phyloP scores from a whole-genome alignment of 2,797 vertebrate species.

The Gambusia yucatana region DNA sequence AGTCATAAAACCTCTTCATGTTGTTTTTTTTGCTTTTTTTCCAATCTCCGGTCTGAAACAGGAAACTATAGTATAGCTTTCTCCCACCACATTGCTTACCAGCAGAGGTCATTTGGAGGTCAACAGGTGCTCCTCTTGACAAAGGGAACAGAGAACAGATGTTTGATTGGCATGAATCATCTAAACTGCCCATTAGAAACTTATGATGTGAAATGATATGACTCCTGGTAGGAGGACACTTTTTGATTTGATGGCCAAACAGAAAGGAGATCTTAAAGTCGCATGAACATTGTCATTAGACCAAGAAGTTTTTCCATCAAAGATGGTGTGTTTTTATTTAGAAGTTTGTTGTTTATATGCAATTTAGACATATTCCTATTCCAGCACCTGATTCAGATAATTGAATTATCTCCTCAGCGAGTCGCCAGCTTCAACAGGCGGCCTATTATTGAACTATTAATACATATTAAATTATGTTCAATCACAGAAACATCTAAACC shows the following conservation, averaged over 20 bases:
- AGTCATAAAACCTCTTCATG: constrained; percentile 72
- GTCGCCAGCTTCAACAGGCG: neutral
- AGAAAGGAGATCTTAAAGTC: constrained; percentile 67
- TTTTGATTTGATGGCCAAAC: constrained; percentile 76
- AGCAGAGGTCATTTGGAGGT: constrained; percentile 81
- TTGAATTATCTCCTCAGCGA: neutral
- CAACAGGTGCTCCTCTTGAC: constrained; percentile 84
- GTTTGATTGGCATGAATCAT: constrained; percentile 87
- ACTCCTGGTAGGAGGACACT: constrained; percentile 69
- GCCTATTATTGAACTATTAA: neutral
- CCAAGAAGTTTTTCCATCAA: constrained; percentile 17
- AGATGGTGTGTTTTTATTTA: neutral
- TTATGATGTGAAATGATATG: constrained; percentile 84
- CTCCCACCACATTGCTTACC: constrained; percentile 48
- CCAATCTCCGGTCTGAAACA: constrained; percentile 55
- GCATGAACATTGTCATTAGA: constrained; percentile 10
- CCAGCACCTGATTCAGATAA: neutral
- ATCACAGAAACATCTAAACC: neutral
- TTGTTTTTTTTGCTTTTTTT: constrained; percentile 46
- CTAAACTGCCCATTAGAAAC: constrained; percentile 85
- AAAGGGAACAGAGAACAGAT: constrained; percentile 81
- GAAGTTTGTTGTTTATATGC: neutral
- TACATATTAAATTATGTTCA: neutral
- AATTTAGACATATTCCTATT: neutral
- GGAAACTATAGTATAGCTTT: constrained; percentile 47